These are phyloP conservation scores for Folsomia candida DNA, from an alignment of 2,888 invertebrate species.

Conservation along the genomic window DNA sequence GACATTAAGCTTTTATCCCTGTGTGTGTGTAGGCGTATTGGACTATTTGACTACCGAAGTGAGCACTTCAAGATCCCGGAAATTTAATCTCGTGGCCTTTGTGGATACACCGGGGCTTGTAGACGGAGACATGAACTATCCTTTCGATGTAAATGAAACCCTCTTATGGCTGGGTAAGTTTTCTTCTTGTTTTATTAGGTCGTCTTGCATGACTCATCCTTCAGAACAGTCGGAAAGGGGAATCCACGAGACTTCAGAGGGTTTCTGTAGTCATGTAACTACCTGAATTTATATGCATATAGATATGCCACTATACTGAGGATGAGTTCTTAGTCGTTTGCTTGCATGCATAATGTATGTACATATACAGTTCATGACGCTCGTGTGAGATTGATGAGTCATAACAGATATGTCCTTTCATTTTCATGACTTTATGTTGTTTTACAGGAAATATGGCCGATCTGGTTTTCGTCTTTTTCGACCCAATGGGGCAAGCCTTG, in stretches of 20 bases:
- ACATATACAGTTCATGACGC: not conserved
- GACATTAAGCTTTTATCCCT: no score
- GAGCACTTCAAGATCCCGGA: conserved; percentile 60
- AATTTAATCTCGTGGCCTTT: conserved; percentile 61
- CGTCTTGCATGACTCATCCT: conserved; percentile 1
- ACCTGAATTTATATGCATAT: no score
- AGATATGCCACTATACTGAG: not conserved
- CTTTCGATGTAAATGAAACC: conserved; percentile 61
- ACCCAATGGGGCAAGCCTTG: conserved; percentile 62
- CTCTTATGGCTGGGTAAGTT: conserved; percentile 59
- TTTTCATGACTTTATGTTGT: conserved; percentile 9
- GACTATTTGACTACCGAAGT: conserved; percentile 61
- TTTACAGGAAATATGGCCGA: conserved; percentile 56
- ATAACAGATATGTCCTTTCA: conserved; percentile 30
- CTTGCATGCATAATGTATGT: no score
- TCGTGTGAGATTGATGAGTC: conserved; percentile 51
- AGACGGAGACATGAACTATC: conserved; percentile 63
- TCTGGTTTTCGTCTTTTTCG: conserved; percentile 62
- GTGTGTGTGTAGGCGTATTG: conserved; percentile 56
- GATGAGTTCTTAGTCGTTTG: no score
- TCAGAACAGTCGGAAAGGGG: conserved; percentile 3
- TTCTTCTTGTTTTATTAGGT: not conserved
- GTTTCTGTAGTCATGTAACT: not conserved
- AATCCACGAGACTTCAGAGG: not conserved
- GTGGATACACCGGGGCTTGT: conserved; percentile 63